Conservation (phyloP, 2,888 invertebrate species). For the Drosophila diplacantha region DNA sequence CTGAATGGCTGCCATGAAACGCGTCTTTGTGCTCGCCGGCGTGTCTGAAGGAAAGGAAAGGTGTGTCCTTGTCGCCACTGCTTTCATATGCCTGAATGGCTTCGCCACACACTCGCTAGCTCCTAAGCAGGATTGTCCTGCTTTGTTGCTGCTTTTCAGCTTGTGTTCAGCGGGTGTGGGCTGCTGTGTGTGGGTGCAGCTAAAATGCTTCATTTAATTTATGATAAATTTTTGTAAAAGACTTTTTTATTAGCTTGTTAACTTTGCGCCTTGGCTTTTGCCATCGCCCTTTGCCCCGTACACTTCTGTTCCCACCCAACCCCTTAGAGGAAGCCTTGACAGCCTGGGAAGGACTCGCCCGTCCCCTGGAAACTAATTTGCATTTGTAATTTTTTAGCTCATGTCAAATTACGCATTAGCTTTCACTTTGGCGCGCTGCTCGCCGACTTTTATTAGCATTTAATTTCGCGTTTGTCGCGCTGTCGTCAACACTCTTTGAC, state of each 20-base stretch:
- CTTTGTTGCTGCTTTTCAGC: slow-evolving; percentile 33
- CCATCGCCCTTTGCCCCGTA: slow-evolving; percentile 11
- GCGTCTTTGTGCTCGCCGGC: slow-evolving; percentile 27
- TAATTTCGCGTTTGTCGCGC: slow-evolving; percentile 60
- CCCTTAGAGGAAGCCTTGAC: slow-evolving; percentile 3
- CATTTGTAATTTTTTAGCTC: slow-evolving; percentile 70
- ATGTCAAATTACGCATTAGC: slow-evolving; percentile 68
- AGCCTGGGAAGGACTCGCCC: slow-evolving; percentile 9
- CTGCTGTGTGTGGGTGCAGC: slow-evolving; percentile 43
- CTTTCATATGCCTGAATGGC: slow-evolving; percentile 48
- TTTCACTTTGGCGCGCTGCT: slow-evolving; percentile 46
- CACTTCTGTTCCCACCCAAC: slow-evolving; percentile 19
- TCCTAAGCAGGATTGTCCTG: slow-evolving; percentile 25
- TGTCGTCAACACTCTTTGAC: slow-evolving; percentile 59
- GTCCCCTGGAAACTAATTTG: slow-evolving; percentile 61
- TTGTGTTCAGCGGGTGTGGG: slow-evolving; percentile 11
- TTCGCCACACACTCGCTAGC: slow-evolving; percentile 23
- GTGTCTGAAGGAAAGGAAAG: slow-evolving; percentile 32
- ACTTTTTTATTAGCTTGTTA: slow-evolving; percentile 68
- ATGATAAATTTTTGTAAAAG: slow-evolving; percentile 64
- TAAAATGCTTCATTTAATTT: slow-evolving; percentile 71
- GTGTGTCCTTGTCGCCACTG: slow-evolving; percentile 49
- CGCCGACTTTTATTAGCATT: slow-evolving; percentile 61
- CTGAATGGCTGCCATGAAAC: slow-evolving; percentile 52
- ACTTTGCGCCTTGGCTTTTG: slow-evolving; percentile 52